Conservation (phyloP, 2,113 vertebrate genomes). For the Psammodynastes pulverulentus region DNA sequence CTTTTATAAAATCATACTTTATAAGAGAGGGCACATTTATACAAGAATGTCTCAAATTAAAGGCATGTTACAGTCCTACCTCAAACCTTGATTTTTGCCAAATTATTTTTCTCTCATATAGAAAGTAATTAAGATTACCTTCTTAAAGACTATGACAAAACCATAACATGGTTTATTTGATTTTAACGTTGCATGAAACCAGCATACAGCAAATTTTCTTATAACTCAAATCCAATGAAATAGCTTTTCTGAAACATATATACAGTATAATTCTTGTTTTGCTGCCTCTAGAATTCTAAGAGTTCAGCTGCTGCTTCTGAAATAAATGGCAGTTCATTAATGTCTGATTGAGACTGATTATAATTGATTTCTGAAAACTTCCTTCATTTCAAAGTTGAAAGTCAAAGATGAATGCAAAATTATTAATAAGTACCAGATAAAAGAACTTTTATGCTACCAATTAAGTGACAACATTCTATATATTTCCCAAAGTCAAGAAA, state of each 20-base stretch:
- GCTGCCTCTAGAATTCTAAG: not conserved
- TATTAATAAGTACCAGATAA: constrained; percentile 78
- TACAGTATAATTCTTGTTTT: not conserved
- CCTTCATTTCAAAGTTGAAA: constrained; percentile 43
- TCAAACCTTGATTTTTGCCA: not conserved
- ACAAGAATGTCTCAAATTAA: not conserved
- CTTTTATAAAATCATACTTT: not conserved
- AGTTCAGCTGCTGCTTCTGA: not conserved
- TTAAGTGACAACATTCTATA: constrained; percentile 91
- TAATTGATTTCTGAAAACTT: constrained; percentile 29
- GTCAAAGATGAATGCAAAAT: constrained; percentile 51
- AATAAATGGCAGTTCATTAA: not conserved
- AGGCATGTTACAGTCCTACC: not conserved
- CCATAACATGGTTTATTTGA: not conserved
- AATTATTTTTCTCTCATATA: not conserved
- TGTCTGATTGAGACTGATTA: not conserved
- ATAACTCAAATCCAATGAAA: not conserved
- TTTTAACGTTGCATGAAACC: not conserved
- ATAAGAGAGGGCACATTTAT: not conserved
- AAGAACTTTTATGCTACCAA: constrained; percentile 81
- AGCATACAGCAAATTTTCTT: not conserved
- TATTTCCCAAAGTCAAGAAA: constrained; percentile 89
- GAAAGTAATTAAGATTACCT: not conserved
- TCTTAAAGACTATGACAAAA: not conserved
- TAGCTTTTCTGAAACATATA: not conserved